phyloP scores from a whole-genome alignment of 1,140 invertebrate genomes.

The Drosophila dunni region DNA sequence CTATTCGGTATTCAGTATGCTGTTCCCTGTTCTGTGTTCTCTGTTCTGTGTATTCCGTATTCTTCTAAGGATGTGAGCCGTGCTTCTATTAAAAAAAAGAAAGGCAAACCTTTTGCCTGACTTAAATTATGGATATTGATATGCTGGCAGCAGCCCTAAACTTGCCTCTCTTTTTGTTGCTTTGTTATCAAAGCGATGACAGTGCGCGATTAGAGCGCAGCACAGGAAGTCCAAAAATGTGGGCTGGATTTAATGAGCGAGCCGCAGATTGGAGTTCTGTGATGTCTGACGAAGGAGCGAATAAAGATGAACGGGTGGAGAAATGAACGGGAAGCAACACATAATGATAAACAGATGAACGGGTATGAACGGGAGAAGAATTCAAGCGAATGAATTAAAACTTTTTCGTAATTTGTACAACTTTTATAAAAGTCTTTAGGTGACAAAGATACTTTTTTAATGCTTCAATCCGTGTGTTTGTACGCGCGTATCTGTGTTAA shows the following conservation, averaged over 20 bases:
- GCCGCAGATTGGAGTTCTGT: conserved; percentile 43
- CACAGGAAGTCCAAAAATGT: conserved; percentile 68
- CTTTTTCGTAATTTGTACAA: background rate
- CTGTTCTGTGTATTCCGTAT: conserved; percentile 7
- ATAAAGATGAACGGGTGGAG: background rate
- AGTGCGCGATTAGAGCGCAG: conserved; percentile 45
- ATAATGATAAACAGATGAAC: too few species aligned
- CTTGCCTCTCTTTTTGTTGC: conserved; percentile 9
- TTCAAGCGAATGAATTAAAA: too few species aligned
- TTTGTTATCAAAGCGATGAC: conserved; percentile 50
- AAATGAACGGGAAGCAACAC: background rate
- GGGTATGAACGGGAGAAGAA: background rate
- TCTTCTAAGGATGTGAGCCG: conserved; percentile 41
- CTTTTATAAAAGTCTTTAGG: too few species aligned
- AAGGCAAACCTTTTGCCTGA: conserved; percentile 30
- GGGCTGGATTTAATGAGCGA: conserved; percentile 69
- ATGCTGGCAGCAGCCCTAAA: conserved; percentile 15
- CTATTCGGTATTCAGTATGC: too few species aligned
- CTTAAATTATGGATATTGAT: conserved; percentile 74
- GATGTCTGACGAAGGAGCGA: background rate
- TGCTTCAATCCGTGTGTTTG: background rate
- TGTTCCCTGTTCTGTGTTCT: background rate
- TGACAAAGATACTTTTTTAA: background rate
- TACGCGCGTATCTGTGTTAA: conserved; percentile 4
- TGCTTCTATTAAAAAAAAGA: conserved; percentile 18